Evolutionary conservation across 1,140 invertebrate species (phyloP), one percentile per base, ranked within the genome.

Genomic region (Philotrypesis tridentata): DNA sequence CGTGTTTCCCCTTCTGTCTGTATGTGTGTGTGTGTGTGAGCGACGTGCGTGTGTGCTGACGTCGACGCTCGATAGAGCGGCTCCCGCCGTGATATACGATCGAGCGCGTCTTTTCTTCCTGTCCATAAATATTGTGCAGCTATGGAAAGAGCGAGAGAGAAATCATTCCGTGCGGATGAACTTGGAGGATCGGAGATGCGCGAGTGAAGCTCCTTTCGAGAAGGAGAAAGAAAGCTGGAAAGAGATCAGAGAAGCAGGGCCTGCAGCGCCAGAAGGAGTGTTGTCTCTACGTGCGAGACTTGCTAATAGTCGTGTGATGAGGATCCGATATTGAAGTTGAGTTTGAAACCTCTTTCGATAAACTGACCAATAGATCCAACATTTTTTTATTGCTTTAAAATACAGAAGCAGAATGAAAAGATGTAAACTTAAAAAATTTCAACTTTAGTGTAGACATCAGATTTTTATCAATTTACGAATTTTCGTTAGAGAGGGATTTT

Each of bases 51-150:
- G 71, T 29, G 71, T 11, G 31, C 68, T 31, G 11, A 17, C 33
- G 31, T 67, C 60, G 55, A 61, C n/a, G 33, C 31, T 25, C 55
- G 67, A 63, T 37, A 31, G 31, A 25, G 14, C 71, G 23, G 71
- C 27, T 65, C 29, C 55, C 31, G n/a, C 37, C 11, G 68, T 83
- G 78, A 83, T 83, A 77, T 80, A 83, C 82, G 82, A 83, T 80
- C 79, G 43, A 83, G 25, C 48, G 63, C 74, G 25, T 73, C 82
- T 82, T 77, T 82, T 77, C 74, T 82, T 77, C 60, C 81, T 79
- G 63, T 75, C 63, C 71, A 83, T 79, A 83, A 83, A 82, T 77
- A 83, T 83, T 70, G 43, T 67, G 12, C 29, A 29, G 43, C 37
- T 21, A 40, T 11, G 5, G 14, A 37, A n/a, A 14, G 73, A 27